Evolutionary conservation across 1,140 invertebrate genomes (phyloP).

Genomic region (Ceratina japonica): DNA sequence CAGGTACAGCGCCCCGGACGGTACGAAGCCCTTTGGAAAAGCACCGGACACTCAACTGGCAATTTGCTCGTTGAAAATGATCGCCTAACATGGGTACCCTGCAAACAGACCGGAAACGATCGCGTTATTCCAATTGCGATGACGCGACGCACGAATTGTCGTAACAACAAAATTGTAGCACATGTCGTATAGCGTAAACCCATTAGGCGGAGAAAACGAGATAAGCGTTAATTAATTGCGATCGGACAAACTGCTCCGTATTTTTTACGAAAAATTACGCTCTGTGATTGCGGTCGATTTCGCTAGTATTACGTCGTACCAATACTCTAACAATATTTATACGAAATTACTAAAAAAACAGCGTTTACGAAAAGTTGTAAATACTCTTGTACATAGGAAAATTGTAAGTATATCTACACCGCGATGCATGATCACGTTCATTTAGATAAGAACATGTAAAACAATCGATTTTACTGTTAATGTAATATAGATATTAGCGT

Average conservation of each 20-base stretch:
- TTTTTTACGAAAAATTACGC: neutral
- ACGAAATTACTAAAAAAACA: neutral
- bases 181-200: too few relatives aligned
- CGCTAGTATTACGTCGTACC: neutral
- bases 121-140: neutral
- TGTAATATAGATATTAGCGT: neutral
- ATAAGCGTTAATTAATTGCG: slow-evolving; percentile 14
- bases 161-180: neutral
- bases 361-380: slow-evolving; percentile 11
- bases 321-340: neutral
- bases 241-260: neutral
- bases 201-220: neutral
- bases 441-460: too few relatives aligned
- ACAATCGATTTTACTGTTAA: too few relatives aligned
- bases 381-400: slow-evolving; percentile 44
- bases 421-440: too few relatives aligned
- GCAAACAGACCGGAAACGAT: neutral
- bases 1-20: slow-evolving; percentile 85
- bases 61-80: slow-evolving; percentile 87
- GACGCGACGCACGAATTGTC: neutral
- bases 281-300: neutral
- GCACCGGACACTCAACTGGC: slow-evolving; percentile 87
- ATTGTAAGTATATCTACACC: neutral
- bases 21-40: slow-evolving; percentile 85
- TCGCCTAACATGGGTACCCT: slow-evolving; percentile 19